A percentile compares a stretch with the other conserved stretches of the same genome.
Evolutionary conservation across 2,797 vertebrate genomes (phyloP).

Genomic region (Melanogrammus aeglefinus): DNA sequence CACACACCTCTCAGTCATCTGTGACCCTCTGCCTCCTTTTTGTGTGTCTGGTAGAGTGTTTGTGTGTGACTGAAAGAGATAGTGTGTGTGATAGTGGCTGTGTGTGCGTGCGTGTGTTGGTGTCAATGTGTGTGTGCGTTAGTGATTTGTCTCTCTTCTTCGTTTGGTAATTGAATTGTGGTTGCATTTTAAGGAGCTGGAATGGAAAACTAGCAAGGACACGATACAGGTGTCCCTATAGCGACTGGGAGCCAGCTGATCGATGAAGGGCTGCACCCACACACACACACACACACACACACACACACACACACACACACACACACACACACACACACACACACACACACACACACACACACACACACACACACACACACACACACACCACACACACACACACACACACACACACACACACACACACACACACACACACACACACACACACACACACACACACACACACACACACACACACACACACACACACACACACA

Average conservation of each 20-base stretch:
- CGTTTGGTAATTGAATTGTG: neutral
- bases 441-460: too few species aligned
- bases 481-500: too few species aligned
- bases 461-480: too few species aligned
- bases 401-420: too few species aligned
- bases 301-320: too few species aligned
- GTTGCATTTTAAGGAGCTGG: neutral
- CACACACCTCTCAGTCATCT: neutral
- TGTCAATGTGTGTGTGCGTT: neutral
- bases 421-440: too few species aligned
- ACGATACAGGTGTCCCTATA: neutral
- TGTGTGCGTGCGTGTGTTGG: neutral
- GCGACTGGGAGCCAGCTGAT: neutral
- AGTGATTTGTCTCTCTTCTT: neutral
- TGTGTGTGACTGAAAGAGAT: neutral
- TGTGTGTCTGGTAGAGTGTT: neutral
- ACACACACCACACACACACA: too few species aligned
- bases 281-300: neutral
- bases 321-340: too few species aligned
- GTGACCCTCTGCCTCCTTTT: neutral
- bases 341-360: too few species aligned
- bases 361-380: too few species aligned
- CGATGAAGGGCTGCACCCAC: neutral
- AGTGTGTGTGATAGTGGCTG: neutral
- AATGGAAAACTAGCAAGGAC: constrained; percentile 1